Percentiles rank a stretch among this genome's conserved stretches.
phyloP scores from a whole-genome alignment of 2,113 vertebrate genomes.

The Lampris incognitus region DNA sequence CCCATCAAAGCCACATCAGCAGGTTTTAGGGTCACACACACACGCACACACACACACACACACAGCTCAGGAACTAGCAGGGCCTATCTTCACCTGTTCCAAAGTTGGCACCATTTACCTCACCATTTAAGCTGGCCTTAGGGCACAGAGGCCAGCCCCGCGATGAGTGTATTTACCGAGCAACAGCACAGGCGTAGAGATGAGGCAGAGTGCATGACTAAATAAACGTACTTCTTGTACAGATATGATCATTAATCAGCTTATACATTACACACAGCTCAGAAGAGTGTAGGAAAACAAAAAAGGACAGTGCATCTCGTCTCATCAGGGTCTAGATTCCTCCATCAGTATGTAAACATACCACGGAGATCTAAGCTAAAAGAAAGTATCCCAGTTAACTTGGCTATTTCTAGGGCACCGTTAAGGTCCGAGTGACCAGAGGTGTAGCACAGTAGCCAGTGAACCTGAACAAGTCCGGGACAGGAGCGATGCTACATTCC shows the following conservation, averaged over 20 bases:
- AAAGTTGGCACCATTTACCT: slow-evolving; percentile 41
- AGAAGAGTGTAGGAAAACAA: too few species aligned
- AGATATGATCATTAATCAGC: too few species aligned
- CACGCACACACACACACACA: slow-evolving; percentile 6
- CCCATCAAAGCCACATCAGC: slow-evolving; percentile 11
- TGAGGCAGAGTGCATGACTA: not conserved
- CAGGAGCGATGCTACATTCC: slow-evolving; percentile 31
- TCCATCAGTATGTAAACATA: too few species aligned
- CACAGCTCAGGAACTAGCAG: slow-evolving; percentile 9
- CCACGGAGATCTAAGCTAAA: not conserved
- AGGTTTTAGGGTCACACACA: slow-evolving; percentile 18
- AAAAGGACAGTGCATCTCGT: too few species aligned
- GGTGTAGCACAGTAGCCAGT: not conserved
- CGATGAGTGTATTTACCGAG: not conserved
- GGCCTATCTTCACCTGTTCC: slow-evolving; percentile 39
- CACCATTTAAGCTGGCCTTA: not conserved
- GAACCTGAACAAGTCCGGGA: not conserved
- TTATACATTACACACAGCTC: too few species aligned
- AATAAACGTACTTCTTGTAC: too few species aligned
- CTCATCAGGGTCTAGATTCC: too few species aligned
- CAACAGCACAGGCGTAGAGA: not conserved
- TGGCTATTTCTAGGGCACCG: slow-evolving; percentile 43
- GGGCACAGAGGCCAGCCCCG: not conserved
- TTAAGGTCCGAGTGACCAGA: slow-evolving; percentile 19
- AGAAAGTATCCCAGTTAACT: not conserved